A percentile compares a stretch with the other conserved stretches of the same genome.
phyloP scores from a whole-genome alignment of 2,888 invertebrate genomes.

The Ophion ellenae region DNA sequence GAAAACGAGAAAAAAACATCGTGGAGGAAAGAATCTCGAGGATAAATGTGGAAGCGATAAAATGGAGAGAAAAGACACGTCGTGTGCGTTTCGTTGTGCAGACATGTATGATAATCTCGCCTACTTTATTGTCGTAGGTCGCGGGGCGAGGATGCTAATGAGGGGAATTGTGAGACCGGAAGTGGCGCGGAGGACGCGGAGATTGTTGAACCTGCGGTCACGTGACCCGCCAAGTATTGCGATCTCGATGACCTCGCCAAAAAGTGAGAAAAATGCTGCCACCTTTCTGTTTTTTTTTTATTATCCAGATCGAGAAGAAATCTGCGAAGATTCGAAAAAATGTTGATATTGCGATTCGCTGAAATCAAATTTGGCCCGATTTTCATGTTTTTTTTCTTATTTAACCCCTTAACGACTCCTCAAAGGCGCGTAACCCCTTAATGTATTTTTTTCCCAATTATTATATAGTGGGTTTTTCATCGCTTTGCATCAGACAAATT shows the following conservation, averaged over 20 bases:
- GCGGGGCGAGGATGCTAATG: slow-evolving; percentile 47
- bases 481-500: no score
- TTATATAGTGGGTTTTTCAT: no score
- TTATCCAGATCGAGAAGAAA: not conserved
- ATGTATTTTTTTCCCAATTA: no score
- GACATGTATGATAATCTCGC: slow-evolving; percentile 22
- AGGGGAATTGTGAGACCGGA: slow-evolving; percentile 56
- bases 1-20: not conserved
- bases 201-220: slow-evolving; percentile 31
- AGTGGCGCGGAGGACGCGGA: slow-evolving; percentile 56
- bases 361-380: not conserved
- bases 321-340: not conserved
- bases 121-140: slow-evolving; percentile 56
- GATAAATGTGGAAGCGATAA: not conserved
- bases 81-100: slow-evolving; percentile 3
- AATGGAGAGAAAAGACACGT: not conserved
- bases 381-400: no score
- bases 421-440: no score
- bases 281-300: not conserved
- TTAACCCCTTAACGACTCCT: no score
- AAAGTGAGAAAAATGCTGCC: not conserved
- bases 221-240: slow-evolving; percentile 6
- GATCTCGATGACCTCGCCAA: slow-evolving; percentile 32
- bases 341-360: slow-evolving; percentile 5
- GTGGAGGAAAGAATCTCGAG: not conserved